Percentiles rank a stretch among this genome's conserved stretches.
Evolutionary conservation across 2,888 invertebrate genomes (phyloP).

Genomic region (Syrista parreyssii): DNA sequence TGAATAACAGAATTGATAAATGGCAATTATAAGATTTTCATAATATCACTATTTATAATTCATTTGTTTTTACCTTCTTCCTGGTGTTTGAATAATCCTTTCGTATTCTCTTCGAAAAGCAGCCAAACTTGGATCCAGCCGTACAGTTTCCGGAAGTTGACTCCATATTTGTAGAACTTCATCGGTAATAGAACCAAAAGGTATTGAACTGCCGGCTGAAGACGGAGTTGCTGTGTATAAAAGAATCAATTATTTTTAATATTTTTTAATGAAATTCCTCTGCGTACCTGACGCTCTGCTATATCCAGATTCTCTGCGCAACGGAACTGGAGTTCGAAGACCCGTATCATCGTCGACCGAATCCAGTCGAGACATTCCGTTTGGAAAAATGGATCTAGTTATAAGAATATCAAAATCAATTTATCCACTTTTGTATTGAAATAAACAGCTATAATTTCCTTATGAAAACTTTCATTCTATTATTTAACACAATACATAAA

Average conservation of each 20-base stretch:
- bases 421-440: no score
- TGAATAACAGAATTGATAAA: no score
- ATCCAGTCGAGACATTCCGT: slow-evolving; percentile 16
- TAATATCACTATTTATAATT: neutral
- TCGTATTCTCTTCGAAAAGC: slow-evolving; percentile 72
- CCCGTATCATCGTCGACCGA: slow-evolving; percentile 20
- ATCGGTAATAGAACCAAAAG: slow-evolving; percentile 51
- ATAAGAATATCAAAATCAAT: neutral
- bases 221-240: slow-evolving; percentile 12
- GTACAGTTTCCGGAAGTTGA: slow-evolving; percentile 74
- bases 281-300: slow-evolving; percentile 17
- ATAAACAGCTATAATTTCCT: no score
- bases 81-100: slow-evolving; percentile 42
- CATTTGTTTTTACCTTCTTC: slow-evolving; percentile 30
- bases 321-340: slow-evolving; percentile 13
- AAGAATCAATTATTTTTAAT: neutral
- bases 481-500: no score
- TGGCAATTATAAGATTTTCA: neutral
- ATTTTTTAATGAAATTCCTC: neutral
- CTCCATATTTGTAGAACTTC: slow-evolving; percentile 72
- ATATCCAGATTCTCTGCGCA: slow-evolving; percentile 16
- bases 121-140: slow-evolving; percentile 74
- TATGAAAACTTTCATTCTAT: no score
- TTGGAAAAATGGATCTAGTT: neutral
- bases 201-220: slow-evolving; percentile 16